phyloP scores from a whole-genome alignment of 2,113 vertebrate species.

The Neodon shergylaensis region DNA sequence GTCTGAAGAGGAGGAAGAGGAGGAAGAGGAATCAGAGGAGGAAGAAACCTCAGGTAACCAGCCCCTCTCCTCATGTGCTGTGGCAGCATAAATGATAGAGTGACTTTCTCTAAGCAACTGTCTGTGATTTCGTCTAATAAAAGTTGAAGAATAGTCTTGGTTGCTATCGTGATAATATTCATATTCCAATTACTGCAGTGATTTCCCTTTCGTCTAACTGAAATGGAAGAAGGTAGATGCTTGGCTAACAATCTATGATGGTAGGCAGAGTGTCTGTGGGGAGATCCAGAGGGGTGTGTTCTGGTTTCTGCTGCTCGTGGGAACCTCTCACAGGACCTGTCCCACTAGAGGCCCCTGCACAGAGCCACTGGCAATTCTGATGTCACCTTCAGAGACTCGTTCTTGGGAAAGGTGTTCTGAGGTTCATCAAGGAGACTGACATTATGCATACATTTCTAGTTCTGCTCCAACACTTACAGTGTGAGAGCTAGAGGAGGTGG shows the following conservation, averaged over 20 bases:
- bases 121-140: neutral
- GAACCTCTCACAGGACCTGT: neutral
- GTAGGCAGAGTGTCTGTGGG: rapidly evolving
- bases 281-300: neutral
- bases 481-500: neutral
- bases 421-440: neutral
- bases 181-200: neutral
- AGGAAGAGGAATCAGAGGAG: conserved; percentile 84
- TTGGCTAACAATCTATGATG: neutral
- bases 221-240: neutral
- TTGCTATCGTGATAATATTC: neutral
- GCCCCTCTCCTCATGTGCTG: neutral
- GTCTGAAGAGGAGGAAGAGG: conserved; percentile 81
- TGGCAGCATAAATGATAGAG: neutral
- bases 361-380: neutral
- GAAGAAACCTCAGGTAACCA: conserved; percentile 91
- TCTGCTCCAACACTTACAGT: neutral
- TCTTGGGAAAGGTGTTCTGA: neutral
- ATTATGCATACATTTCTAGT: neutral
- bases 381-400: neutral
- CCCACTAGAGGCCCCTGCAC: neutral
- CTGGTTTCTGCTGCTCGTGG: neutral
- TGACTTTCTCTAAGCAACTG: neutral
- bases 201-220: neutral
- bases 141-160: neutral